Conservation (phyloP, 2,888 invertebrate genomes). For the Phalera bucephala region DNA sequence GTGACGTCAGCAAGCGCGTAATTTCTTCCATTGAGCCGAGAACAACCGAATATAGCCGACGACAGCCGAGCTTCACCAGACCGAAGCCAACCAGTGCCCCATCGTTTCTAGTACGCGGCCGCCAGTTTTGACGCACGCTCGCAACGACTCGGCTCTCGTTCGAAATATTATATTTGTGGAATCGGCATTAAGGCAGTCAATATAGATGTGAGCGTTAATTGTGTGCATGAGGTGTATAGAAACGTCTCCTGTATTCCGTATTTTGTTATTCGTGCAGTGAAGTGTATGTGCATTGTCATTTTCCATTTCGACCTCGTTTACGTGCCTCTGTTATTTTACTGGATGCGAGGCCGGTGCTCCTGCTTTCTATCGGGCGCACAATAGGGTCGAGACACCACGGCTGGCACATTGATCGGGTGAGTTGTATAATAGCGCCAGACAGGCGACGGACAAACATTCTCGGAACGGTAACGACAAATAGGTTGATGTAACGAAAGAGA, state of each 20-base stretch:
- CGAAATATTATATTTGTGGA: conserved; percentile 36
- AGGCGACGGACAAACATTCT: conserved; percentile 16
- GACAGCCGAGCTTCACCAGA: conserved; percentile 48
- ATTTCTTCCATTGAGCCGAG: conserved; percentile 59
- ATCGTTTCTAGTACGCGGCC: conserved; percentile 74
- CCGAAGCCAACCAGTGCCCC: conserved; percentile 73
- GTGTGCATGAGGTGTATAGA: conserved; percentile 9
- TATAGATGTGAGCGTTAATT: conserved; percentile 18
- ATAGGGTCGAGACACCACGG: conserved; percentile 46
- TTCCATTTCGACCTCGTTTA: conserved; percentile 69
- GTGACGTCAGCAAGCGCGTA: conserved; percentile 70
- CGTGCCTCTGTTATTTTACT: conserved; percentile 49
- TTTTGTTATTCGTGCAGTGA: conserved; percentile 45
- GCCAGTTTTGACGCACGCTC: conserved; percentile 57
- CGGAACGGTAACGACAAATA: conserved; percentile 13
- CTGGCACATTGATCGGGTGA: conserved; percentile 76
- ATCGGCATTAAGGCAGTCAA: conserved; percentile 36
- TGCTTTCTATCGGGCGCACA: conserved; percentile 56
- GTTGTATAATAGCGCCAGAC: conserved; percentile 33
- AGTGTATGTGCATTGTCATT: conserved; percentile 49
- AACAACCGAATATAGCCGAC: conserved; percentile 55
- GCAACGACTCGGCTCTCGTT: conserved; percentile 31
- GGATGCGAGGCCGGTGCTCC: conserved; percentile 49
- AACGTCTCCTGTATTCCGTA: conserved; percentile 21
- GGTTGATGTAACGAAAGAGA: conserved; percentile 28